Evolutionary conservation across 1,140 invertebrate genomes (phyloP).

Genomic region (Drosophila cardini): DNA sequence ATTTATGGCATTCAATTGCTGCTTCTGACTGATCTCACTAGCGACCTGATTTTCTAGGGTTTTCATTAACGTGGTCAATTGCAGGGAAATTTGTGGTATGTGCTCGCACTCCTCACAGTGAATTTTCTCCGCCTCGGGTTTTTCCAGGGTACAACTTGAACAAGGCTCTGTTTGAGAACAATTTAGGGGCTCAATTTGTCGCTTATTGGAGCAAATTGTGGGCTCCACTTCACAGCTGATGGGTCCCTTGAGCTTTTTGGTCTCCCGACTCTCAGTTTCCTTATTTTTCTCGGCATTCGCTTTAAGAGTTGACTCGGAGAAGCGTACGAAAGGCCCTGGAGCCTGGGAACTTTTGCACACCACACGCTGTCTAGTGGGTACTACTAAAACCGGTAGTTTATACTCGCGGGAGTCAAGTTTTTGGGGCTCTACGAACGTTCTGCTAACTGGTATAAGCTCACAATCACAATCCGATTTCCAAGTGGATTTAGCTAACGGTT

Average conservation of each 20-base stretch:
- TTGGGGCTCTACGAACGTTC: too few species aligned
- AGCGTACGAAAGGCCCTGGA: background rate
- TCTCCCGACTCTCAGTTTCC: too few species aligned
- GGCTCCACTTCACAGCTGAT: background rate
- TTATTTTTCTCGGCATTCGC: too few species aligned
- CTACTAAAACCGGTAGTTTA: conserved; percentile 7
- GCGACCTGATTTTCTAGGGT: conserved; percentile 10
- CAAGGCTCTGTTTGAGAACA: background rate
- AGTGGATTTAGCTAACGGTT: background rate
- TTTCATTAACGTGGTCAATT: conserved; percentile 8
- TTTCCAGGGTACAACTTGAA: background rate
- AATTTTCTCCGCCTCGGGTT: background rate
- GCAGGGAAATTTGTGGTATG: background rate
- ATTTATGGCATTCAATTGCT: conserved; percentile 19
- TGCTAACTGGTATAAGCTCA: background rate
- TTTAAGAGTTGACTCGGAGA: background rate
- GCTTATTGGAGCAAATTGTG: background rate
- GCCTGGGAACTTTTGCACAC: background rate
- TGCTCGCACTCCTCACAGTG: background rate
- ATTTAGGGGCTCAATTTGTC: background rate
- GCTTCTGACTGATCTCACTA: conserved; percentile 7
- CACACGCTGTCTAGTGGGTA: background rate
- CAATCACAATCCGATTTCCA: background rate
- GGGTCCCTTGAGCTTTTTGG: background rate
- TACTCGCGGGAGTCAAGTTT: background rate